Evolutionary conservation across 2,888 invertebrate genomes (phyloP), one percentile per base, ranked within the genome.

Genomic region (Trilocha varians): DNA sequence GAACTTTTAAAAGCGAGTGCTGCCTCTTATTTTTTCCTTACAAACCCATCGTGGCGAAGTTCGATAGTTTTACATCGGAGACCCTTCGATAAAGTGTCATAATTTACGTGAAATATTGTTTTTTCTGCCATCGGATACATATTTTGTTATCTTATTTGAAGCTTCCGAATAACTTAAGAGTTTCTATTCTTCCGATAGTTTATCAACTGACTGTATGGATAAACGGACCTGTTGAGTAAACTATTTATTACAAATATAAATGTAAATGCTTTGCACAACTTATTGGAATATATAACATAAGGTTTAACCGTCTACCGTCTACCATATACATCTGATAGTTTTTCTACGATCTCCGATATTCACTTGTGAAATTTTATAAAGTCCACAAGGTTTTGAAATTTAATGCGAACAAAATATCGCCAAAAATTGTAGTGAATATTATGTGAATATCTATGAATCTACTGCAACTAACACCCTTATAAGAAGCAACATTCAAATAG

Each of bases 11-110:
- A 74, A 70, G 66, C 65, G 50, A 68, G 46, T 36, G 41, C 44
- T 57, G 55, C 63, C 64, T 64, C 60, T 71, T 72, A 70, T 71
- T 73, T 76, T 73, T 72, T 69, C 64, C 70, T 73, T 57, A 68
- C 66, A 68, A 71, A 69, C 68, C 73, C 62, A 73, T 70, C 64
- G 58, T 48, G 53, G 57, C 57, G 55, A 75, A 78, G 66, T 79
- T 77, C 51, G 68, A 73, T 78, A 79, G 79, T 78, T 77, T 76
- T 71, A 76, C 72, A 76, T 69, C 59, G 67, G 65, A 62, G 71
- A 72, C 76, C 78, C 72, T 72, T 73, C 78, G 72, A 73, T 72
- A 77, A 75, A 76, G 69, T 78, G 79, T 74, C 78, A 76, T 77
- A 76, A 77, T 78, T 75, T 74, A 67, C 55, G 64, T 78, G 71